Conservation (phyloP, 2,888 invertebrate species). For the Coelopa pilipes region DNA sequence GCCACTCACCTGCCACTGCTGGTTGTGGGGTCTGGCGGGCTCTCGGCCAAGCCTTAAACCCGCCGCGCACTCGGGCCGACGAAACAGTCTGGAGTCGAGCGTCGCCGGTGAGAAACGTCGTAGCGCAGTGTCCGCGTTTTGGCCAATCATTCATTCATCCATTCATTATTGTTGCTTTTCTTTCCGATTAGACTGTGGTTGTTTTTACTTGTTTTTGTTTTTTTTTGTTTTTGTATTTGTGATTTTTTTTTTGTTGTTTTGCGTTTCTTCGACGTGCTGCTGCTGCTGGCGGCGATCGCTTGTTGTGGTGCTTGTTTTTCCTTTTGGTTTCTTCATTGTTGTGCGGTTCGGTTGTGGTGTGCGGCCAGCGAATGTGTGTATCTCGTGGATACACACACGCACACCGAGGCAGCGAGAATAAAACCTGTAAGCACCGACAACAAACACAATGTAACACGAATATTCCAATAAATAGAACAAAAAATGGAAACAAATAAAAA, state of each 20-base stretch:
- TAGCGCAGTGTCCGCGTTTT: too few species aligned
- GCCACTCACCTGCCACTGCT: slow-evolving; percentile 3
- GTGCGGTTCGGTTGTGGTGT: background rate
- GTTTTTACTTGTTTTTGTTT: too few species aligned
- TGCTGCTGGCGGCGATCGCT: too few species aligned
- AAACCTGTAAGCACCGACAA: background rate
- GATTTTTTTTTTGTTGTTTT: too few species aligned
- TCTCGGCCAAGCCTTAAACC: slow-evolving; percentile 17
- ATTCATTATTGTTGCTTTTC: too few species aligned
- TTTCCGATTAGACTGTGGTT: too few species aligned
- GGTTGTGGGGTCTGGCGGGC: slow-evolving; percentile 6
- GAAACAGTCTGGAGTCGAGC: background rate
- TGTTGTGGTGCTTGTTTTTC: background rate
- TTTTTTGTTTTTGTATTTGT: too few species aligned
- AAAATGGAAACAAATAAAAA: too few species aligned
- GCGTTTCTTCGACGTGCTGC: too few species aligned
- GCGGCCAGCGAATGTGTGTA: slow-evolving; percentile 11
- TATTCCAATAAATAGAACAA: background rate
- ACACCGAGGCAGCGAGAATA: background rate
- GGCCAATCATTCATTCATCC: too few species aligned
- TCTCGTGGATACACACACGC: slow-evolving; percentile 13
- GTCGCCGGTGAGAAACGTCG: too few species aligned
- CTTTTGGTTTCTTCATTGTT: slow-evolving; percentile 6
- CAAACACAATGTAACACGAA: background rate
- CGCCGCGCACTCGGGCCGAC: slow-evolving; percentile 4